Evolutionary conservation across 1,140 invertebrate genomes (phyloP).

Genomic region (Lepidotrigona ventralis): DNA sequence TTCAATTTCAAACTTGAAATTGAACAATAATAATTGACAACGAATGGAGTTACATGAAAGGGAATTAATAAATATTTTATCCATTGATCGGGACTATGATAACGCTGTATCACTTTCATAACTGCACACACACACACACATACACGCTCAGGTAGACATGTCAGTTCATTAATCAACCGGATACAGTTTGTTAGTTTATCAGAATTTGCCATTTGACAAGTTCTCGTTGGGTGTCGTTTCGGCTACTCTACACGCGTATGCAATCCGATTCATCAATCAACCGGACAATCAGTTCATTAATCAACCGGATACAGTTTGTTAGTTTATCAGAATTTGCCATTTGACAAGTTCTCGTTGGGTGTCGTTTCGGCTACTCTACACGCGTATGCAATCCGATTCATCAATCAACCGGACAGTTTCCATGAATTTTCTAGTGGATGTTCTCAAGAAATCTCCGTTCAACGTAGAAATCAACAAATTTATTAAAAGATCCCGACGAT

Average conservation of each 20-base stretch:
- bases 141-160: not conserved
- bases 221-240: not conserved
- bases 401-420: not conserved
- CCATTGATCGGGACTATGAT: not conserved
- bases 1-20: not conserved
- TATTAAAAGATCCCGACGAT: not conserved
- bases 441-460: not conserved
- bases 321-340: not conserved
- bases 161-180: not conserved
- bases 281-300: slow-evolving; percentile 14
- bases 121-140: not conserved
- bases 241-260: not conserved
- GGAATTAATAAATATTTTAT: not conserved
- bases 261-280: not conserved
- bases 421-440: not conserved
- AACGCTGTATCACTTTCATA: not conserved
- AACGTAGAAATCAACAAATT: not conserved
- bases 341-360: not conserved
- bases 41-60: not conserved
- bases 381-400: not conserved
- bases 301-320: not conserved
- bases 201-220: not conserved
- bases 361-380: not conserved
- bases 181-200: slow-evolving; percentile 5
- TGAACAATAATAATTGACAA: not conserved